Conservation (phyloP, 2,113 vertebrate species). For the Eulemur rufifrons region DNA sequence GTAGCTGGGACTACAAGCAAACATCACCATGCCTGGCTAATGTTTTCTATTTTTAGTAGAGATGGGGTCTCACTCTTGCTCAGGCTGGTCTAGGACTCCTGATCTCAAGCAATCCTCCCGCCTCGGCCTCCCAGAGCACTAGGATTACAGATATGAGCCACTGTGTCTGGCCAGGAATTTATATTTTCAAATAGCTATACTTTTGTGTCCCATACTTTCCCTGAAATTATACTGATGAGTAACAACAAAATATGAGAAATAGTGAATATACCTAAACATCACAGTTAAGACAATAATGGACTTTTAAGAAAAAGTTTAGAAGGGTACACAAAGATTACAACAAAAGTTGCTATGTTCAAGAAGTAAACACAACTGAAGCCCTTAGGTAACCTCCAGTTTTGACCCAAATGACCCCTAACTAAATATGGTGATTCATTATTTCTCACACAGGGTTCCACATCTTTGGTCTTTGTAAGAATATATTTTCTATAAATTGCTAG, state of each 20-base stretch:
- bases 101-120: no score
- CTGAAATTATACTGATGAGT: not conserved
- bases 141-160: not conserved
- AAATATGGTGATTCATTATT: not conserved
- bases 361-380: not conserved
- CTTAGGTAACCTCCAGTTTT: not conserved
- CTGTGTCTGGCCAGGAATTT: not conserved
- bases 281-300: not conserved
- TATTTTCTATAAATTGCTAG: slow-evolving; percentile 33
- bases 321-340: not conserved
- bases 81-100: no score
- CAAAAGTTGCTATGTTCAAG: not conserved
- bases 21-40: no score
- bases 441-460: not conserved
- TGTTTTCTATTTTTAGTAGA: no score
- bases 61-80: no score
- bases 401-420: not conserved
- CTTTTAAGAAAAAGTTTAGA: not conserved
- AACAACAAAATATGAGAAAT: not conserved
- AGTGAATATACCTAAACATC: not conserved
- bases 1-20: no score
- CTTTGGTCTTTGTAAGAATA: not conserved
- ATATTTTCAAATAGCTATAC: not conserved
- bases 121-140: no score
- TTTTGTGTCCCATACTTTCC: not conserved